phyloP scores from a whole-genome alignment of 2,888 invertebrate species.

The Acanthopleura granulata region DNA sequence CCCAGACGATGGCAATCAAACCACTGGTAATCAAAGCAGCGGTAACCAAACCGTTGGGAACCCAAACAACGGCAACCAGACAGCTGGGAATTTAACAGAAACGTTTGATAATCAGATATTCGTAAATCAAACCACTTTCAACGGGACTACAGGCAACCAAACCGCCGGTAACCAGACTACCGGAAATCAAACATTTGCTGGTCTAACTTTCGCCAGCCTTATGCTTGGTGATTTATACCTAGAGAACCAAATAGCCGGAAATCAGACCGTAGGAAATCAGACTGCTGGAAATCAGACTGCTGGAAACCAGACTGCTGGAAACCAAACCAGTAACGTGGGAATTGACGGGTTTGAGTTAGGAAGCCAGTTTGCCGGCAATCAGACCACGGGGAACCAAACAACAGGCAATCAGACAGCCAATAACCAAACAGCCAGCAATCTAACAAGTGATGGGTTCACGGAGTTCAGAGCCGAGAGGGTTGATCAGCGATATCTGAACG shows the following conservation, averaged over 20 bases:
- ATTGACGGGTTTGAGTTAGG: too few species aligned
- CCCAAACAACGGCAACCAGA: not conserved
- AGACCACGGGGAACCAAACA: not conserved
- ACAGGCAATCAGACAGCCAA: not conserved
- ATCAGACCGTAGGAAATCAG: not conserved
- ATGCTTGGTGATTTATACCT: not conserved
- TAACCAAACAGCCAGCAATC: not conserved
- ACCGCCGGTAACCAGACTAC: not conserved
- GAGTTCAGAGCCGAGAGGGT: not conserved
- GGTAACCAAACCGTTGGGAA: not conserved
- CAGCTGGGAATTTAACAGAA: not conserved
- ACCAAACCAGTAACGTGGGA: not conserved
- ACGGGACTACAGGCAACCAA: not conserved
- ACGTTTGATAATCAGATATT: too few species aligned
- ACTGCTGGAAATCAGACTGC: constrained; percentile 1
- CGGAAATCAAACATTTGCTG: too few species aligned
- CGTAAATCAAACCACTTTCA: not conserved
- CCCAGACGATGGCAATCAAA: not conserved
- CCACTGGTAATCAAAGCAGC: not conserved
- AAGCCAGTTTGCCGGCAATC: not conserved
- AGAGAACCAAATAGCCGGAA: not conserved
- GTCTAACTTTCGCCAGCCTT: too few species aligned
- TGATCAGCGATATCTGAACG: not conserved
- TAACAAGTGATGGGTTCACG: not conserved
- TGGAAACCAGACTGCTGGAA: not conserved